Evolutionary conservation across 2,113 vertebrate species (phyloP).

Genomic region (Odocoileus virginianus): DNA sequence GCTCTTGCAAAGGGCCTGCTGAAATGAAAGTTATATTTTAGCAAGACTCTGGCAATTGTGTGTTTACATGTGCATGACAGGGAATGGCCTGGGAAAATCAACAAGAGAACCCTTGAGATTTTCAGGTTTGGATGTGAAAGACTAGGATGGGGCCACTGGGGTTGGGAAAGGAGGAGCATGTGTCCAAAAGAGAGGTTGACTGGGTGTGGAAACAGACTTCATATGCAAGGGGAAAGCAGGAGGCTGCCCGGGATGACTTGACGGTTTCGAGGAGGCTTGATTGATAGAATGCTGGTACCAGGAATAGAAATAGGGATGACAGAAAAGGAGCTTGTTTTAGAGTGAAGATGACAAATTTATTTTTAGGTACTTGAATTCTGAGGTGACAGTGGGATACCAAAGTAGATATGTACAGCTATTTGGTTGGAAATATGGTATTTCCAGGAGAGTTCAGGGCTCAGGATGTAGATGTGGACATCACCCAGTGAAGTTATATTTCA

Average conservation of each 20-base stretch:
- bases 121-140: background rate
- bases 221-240: conserved; percentile 5
- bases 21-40: background rate
- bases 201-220: background rate
- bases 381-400: conserved; percentile 62
- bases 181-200: background rate
- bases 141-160: background rate
- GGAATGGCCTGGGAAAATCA: background rate
- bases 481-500: background rate
- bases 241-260: conserved; percentile 17
- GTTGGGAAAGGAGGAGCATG: background rate
- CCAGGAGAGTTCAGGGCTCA: background rate
- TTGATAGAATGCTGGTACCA: conserved; percentile 55
- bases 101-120: background rate
- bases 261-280: conserved; percentile 57
- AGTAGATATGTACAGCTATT: conserved; percentile 48
- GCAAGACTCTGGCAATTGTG: background rate
- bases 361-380: conserved; percentile 67
- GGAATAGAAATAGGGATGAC: conserved; percentile 64
- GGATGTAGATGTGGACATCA: background rate
- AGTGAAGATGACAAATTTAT: conserved; percentile 68
- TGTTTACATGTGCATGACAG: background rate
- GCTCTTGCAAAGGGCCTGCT: background rate
- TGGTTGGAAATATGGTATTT: conserved; percentile 36
- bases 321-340: conserved; percentile 59